Conservation (phyloP, 2,797 vertebrate species). For the Gobionotothen gibberifrons region DNA sequence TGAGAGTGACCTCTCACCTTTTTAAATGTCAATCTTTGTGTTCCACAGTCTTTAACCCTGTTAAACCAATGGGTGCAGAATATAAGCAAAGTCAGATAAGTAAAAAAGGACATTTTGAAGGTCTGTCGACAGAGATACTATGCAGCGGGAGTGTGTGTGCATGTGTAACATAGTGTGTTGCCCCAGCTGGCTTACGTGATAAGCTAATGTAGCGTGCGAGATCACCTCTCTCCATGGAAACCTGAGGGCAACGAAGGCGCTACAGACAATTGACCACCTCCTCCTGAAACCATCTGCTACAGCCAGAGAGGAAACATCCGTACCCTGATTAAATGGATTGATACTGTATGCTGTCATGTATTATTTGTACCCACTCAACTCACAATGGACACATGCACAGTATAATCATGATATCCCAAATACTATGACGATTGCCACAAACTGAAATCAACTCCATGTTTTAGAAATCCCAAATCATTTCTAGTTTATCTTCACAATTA, state of each 20-base stretch:
- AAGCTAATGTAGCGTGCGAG: constrained; percentile 65
- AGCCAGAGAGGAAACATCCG: neutral
- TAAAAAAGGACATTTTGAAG: constrained; percentile 48
- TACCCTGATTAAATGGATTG: neutral
- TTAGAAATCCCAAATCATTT: neutral
- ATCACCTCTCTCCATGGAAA: constrained; percentile 73
- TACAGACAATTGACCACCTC: constrained; percentile 21
- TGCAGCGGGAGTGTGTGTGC: constrained; percentile 34
- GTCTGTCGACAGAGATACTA: constrained; percentile 48
- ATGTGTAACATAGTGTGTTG: constrained; percentile 43
- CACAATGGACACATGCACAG: neutral
- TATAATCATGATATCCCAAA: constrained; percentile 1
- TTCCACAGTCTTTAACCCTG: constrained; percentile 7
- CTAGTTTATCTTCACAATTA: neutral
- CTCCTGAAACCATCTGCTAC: constrained; percentile 31
- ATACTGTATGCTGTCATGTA: neutral
- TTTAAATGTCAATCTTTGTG: constrained; percentile 61
- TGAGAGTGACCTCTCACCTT: constrained; percentile 70
- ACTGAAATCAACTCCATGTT: neutral
- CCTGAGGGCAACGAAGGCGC: constrained; percentile 27
- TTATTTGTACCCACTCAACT: neutral
- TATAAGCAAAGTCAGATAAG: constrained; percentile 37
- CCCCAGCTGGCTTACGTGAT: constrained; percentile 67
- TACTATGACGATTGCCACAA: neutral
- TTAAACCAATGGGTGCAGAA: constrained; percentile 17